Percentiles rank a stretch among this genome's conserved stretches.
Conservation (phyloP, 2,113 vertebrate species). For the Neomonachus schauinslandi region DNA sequence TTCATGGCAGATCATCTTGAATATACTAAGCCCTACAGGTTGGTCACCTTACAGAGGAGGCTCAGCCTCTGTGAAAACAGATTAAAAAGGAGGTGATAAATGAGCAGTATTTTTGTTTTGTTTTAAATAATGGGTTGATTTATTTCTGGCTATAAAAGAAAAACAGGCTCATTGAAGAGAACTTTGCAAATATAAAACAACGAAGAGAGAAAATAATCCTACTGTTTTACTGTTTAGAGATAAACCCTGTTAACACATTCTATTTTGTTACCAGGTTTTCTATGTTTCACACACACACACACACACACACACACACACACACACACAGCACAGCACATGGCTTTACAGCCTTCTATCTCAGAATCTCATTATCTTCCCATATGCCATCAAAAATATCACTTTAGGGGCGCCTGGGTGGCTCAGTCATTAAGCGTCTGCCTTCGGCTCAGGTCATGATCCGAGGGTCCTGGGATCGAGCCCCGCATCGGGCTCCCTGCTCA, state of each 20-base stretch:
- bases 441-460: no score
- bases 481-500: no score
- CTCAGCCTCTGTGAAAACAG: not conserved
- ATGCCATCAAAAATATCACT: not conserved
- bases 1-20: not conserved
- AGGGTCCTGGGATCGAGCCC: no score
- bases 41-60: not conserved
- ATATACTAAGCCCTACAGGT: not conserved
- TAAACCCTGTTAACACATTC: not conserved
- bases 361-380: not conserved
- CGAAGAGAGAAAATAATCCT: not conserved
- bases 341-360: not conserved
- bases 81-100: not conserved
- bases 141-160: conserved; percentile 32
- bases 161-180: conserved; percentile 3
- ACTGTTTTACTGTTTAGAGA: not conserved
- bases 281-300: not conserved
- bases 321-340: not conserved
- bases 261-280: not conserved
- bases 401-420: not conserved
- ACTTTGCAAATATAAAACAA: not conserved
- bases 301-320: not conserved
- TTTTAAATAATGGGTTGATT: not conserved
- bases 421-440: no score
- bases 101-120: not conserved